Conservation (phyloP, 1,140 invertebrate genomes). For the Caenorhabditis inopinata region DNA sequence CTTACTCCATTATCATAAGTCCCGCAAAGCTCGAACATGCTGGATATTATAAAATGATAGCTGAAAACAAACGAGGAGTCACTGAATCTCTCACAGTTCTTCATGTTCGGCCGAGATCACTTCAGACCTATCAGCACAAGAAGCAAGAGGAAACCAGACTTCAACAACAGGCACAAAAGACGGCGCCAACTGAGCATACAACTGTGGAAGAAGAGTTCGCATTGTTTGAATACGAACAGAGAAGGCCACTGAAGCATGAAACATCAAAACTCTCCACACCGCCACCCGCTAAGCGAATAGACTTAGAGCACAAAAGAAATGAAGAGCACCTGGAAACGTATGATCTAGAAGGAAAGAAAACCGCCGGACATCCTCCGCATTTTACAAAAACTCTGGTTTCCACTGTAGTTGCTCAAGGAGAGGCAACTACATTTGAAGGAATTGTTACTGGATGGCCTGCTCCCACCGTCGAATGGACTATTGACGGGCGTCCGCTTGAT, state of each 20-base stretch:
- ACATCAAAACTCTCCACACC: slow-evolving; percentile 47
- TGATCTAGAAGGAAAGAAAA: slow-evolving; percentile 43
- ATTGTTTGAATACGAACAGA: slow-evolving; percentile 47
- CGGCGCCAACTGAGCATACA: slow-evolving; percentile 23
- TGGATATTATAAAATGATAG: slow-evolving; percentile 63
- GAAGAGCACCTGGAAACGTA: slow-evolving; percentile 45
- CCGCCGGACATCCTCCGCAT: slow-evolving; percentile 57
- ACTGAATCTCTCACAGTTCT: slow-evolving; percentile 67
- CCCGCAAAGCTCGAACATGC: slow-evolving; percentile 61
- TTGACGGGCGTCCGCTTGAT: slow-evolving; percentile 57
- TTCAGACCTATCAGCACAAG: slow-evolving; percentile 56
- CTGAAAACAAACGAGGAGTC: slow-evolving; percentile 68
- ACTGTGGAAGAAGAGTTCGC: slow-evolving; percentile 48
- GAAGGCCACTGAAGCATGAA: slow-evolving; percentile 42
- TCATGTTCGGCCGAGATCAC: slow-evolving; percentile 58
- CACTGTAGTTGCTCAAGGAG: slow-evolving; percentile 55
- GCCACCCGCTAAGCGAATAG: slow-evolving; percentile 52
- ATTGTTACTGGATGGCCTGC: slow-evolving; percentile 59
- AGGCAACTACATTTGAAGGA: slow-evolving; percentile 61
- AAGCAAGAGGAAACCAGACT: slow-evolving; percentile 5
- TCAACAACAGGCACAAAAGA: background rate
- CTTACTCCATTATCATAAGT: slow-evolving; percentile 64
- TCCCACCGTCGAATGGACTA: slow-evolving; percentile 57
- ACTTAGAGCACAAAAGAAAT: slow-evolving; percentile 34
- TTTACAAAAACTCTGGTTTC: slow-evolving; percentile 64